Evolutionary conservation across 2,888 invertebrate species (phyloP).

Genomic region (Drosophila testacea): DNA sequence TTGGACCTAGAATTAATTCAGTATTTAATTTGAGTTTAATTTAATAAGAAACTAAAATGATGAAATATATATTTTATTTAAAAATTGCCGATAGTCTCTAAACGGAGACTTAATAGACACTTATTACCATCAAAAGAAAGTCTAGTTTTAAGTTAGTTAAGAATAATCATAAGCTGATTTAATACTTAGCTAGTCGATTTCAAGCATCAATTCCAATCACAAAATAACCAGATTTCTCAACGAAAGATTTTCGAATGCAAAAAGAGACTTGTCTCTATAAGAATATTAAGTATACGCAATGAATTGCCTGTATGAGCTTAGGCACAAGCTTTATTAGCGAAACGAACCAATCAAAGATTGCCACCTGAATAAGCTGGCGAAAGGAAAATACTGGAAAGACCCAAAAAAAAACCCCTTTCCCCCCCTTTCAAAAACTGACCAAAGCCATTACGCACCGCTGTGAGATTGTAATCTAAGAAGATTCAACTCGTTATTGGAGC

Average conservation of each 20-base stretch:
- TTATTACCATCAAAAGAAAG: too few relatives aligned
- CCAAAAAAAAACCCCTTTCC: constrained; percentile 8
- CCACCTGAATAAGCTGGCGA: constrained; percentile 16
- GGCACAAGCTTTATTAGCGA: constrained; percentile 11
- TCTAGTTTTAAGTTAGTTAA: background rate
- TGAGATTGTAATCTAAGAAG: constrained; percentile 75
- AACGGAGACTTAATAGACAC: too few relatives aligned
- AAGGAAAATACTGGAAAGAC: constrained; percentile 1
- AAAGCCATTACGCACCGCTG: constrained; percentile 69
- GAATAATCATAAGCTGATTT: background rate
- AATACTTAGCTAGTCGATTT: background rate
- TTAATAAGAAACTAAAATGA: too few relatives aligned
- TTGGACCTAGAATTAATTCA: too few relatives aligned
- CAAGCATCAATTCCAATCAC: background rate
- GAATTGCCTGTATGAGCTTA: constrained; percentile 15
- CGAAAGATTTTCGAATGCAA: background rate
- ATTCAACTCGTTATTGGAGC: constrained; percentile 73
- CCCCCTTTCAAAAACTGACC: constrained; percentile 41
- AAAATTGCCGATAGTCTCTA: too few relatives aligned
- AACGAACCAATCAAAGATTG: constrained; percentile 24
- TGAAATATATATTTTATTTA: too few relatives aligned
- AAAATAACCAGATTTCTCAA: background rate
- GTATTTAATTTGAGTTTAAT: too few relatives aligned
- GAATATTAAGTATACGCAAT: constrained; percentile 25
- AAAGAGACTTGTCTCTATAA: background rate